Conservation (phyloP, 1,140 invertebrate species). For the Habropoda laboriosa region DNA sequence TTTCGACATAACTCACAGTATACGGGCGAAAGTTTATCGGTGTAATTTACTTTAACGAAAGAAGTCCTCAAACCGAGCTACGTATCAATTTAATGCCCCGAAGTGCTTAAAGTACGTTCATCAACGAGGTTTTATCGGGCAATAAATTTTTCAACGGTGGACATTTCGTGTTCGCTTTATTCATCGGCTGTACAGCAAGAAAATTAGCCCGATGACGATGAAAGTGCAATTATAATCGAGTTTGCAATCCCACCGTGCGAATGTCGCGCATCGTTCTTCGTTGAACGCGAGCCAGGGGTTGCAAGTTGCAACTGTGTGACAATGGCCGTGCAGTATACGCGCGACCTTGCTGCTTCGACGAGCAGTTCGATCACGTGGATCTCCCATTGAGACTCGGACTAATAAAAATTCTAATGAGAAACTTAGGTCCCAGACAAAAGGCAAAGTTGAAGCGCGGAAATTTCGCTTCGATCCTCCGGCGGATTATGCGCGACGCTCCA, state of each 20-base stretch:
- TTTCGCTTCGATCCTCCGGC: neutral
- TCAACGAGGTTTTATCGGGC: neutral
- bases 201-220: neutral
- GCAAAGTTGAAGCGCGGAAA: neutral
- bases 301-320: neutral
- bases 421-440: neutral
- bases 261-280: neutral
- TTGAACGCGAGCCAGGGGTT: neutral
- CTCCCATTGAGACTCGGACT: neutral
- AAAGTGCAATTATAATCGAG: neutral
- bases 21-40: neutral
- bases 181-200: neutral
- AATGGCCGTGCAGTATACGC: neutral
- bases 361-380: neutral
- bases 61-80: neutral
- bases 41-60: neutral
- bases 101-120: neutral
- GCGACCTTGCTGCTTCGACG: neutral
- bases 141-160: too few species aligned
- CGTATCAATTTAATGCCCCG: neutral
- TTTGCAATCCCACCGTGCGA: neutral
- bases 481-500: neutral
- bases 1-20: neutral
- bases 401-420: constrained; percentile 20
- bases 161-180: neutral